Conservation (phyloP, 2,113 vertebrate species). For the Gila orcuttii region DNA sequence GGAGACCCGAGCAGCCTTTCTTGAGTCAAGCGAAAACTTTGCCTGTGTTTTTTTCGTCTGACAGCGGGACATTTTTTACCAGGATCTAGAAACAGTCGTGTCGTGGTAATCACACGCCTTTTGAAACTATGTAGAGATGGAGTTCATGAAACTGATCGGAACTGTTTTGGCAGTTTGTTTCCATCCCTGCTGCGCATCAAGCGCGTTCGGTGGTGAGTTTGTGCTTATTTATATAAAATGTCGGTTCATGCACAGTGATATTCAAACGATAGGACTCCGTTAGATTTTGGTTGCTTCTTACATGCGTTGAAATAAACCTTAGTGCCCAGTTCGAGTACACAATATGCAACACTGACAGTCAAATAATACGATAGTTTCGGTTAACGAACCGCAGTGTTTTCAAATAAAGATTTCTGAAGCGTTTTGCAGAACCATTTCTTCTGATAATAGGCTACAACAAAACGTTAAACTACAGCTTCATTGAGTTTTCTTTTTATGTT, state of each 20-base stretch:
- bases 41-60: not conserved
- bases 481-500: not conserved
- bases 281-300: not conserved
- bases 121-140: slow-evolving; percentile 76
- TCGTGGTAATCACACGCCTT: not conserved
- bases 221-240: slow-evolving; percentile 12
- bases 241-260: not conserved
- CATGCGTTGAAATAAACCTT: not conserved
- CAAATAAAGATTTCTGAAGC: not conserved
- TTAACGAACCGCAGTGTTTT: not conserved
- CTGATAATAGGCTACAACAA: not conserved
- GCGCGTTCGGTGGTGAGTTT: slow-evolving; percentile 71
- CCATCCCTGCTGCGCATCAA: slow-evolving; percentile 68
- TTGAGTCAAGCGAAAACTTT: slow-evolving; percentile 21
- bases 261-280: not conserved
- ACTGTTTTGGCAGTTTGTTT: slow-evolving; percentile 72
- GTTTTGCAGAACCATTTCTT: not conserved
- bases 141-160: slow-evolving; percentile 75
- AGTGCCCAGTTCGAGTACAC: not conserved
- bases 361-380: not conserved
- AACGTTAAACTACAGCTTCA: not conserved
- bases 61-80: slow-evolving; percentile 11
- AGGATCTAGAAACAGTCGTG: not conserved
- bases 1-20: not conserved
- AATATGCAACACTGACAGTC: not conserved